A percentile compares a stretch with the other conserved stretches of the same genome.
These are phyloP conservation scores for Sanderia malayensis DNA, from an alignment of 30 jellyfish, hydroid and myxozoan genomes.

Conservation along the genomic window DNA sequence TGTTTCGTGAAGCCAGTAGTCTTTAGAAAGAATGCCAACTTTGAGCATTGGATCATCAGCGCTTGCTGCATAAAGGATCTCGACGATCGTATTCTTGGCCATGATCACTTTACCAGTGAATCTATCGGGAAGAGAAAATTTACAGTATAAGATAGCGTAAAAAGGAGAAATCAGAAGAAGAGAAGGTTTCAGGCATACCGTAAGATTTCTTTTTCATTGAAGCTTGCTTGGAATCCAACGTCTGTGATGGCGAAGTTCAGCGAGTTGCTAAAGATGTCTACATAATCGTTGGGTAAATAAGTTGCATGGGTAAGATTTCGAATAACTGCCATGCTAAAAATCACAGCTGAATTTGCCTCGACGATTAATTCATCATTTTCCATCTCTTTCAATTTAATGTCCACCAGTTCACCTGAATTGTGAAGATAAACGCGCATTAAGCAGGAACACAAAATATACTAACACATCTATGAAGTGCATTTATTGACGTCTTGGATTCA, in stretches of 20 bases:
- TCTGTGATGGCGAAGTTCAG: background rate
- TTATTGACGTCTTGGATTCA: no score
- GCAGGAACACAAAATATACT: no score
- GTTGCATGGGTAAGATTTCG: background rate
- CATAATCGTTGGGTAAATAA: background rate
- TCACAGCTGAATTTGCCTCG: background rate
- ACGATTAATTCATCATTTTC: background rate
- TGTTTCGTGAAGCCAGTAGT: background rate
- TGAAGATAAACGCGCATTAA: no score
- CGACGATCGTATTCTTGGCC: background rate
- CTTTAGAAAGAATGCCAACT: background rate
- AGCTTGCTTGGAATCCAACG: background rate
- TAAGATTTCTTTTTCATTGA: background rate
- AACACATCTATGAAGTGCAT: no score
- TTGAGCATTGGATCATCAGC: background rate
- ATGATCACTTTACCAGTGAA: background rate
- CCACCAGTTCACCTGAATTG: background rate
- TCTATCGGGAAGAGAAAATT: no score
- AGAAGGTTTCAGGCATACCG: background rate
- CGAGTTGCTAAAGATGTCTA: background rate
- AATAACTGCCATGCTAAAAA: background rate
- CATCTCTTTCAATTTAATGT: no score
- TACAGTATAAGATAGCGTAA: background rate
- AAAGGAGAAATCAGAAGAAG: no score
- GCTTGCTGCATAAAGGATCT: background rate